These are phyloP conservation scores for Nycteola revayana DNA, from an alignment of 2,888 invertebrate genomes.

Conservation along the genomic window DNA sequence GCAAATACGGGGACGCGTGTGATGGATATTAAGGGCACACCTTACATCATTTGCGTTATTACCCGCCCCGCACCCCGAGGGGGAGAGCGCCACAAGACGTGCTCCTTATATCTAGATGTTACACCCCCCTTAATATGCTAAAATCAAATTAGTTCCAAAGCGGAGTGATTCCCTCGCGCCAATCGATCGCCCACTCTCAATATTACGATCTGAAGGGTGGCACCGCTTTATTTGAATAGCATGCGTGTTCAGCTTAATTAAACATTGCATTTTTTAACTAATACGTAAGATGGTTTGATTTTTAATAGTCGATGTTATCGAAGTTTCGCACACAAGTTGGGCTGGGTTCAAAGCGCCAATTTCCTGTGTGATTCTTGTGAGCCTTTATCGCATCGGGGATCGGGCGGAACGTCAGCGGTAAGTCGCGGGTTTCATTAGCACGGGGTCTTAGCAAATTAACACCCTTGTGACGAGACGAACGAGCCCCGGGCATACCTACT, in stretches of 20 bases:
- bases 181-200: conserved; percentile 70
- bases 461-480: conserved; percentile 64
- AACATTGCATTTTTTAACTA: conserved; percentile 37
- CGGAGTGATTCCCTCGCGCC: conserved; percentile 71
- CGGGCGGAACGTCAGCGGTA: conserved; percentile 61
- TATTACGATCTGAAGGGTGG: conserved; percentile 55
- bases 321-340: conserved; percentile 46
- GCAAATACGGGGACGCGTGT: conserved; percentile 80
- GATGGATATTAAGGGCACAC: conserved; percentile 82
- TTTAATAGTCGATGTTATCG: conserved; percentile 48
- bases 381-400: conserved; percentile 65
- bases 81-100: conserved; percentile 63
- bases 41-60: conserved; percentile 82
- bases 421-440: conserved; percentile 76
- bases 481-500: conserved; percentile 36
- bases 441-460: conserved; percentile 76
- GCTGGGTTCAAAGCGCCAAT: conserved; percentile 68
- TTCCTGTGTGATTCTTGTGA: conserved; percentile 72
- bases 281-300: conserved; percentile 30
- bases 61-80: conserved; percentile 36
- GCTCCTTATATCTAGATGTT: conserved; percentile 76
- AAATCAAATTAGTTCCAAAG: conserved; percentile 81
- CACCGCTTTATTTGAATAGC: conserved; percentile 49
- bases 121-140: conserved; percentile 79
- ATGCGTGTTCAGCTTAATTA: conserved; percentile 48